phyloP scores from a whole-genome alignment of 2,888 invertebrate genomes.

The Cyaniris semiargus region DNA sequence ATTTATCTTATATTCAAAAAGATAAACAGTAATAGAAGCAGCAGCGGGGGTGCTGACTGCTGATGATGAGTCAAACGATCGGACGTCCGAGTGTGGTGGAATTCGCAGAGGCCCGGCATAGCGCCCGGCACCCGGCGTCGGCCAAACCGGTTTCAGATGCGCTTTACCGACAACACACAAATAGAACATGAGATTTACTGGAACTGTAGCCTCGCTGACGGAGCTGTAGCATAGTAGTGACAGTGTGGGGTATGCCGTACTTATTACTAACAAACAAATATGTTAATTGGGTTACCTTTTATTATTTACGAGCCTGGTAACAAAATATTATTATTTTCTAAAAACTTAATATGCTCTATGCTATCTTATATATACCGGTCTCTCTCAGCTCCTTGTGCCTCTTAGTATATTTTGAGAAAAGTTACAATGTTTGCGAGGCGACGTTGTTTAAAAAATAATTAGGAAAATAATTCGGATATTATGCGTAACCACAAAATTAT shows the following conservation, averaged over 20 bases:
- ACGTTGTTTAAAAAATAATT: background rate
- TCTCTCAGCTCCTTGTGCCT: too few relatives aligned
- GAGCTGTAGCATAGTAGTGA: background rate
- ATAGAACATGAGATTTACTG: slow-evolving; percentile 17
- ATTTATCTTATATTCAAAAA: too few relatives aligned
- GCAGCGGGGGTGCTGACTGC: background rate
- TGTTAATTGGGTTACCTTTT: too few relatives aligned
- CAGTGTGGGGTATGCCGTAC: too few relatives aligned
- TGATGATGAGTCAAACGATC: background rate
- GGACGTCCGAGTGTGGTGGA: slow-evolving; percentile 8
- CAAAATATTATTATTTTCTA: too few relatives aligned
- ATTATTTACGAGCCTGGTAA: too few relatives aligned
- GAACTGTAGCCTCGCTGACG: background rate
- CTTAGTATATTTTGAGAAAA: too few relatives aligned
- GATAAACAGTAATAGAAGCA: background rate
- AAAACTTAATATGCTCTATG: too few relatives aligned
- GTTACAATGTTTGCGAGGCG: too few relatives aligned
- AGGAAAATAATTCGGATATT: background rate
- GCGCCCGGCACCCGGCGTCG: background rate
- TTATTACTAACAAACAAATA: too few relatives aligned
- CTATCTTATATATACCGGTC: too few relatives aligned
- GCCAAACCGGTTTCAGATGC: background rate
- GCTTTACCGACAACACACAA: slow-evolving; percentile 1
- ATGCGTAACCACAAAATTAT: background rate
- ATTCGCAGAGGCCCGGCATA: background rate